Conservation (phyloP, 1,140 invertebrate species). For the Aphaenogaster ashmeadi region DNA sequence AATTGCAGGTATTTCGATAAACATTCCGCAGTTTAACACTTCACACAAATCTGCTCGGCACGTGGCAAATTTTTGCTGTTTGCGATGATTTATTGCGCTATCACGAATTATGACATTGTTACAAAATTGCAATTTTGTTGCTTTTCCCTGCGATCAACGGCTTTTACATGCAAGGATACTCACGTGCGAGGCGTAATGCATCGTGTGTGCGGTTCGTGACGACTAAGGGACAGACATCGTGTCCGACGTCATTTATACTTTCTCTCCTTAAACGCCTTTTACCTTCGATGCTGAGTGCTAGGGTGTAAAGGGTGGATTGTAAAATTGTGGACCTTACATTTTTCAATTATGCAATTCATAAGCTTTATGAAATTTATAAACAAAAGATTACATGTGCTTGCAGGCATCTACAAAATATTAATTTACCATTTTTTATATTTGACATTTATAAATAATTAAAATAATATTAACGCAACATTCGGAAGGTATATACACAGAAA, state of each 20-base stretch:
- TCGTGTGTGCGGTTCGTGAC: slow-evolving; percentile 79
- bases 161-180: slow-evolving; percentile 71
- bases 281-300: slow-evolving; percentile 29
- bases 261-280: slow-evolving; percentile 77
- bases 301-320: slow-evolving; percentile 7
- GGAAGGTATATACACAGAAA: background rate
- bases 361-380: background rate
- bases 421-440: background rate
- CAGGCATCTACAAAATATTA: background rate
- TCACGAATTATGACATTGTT: slow-evolving; percentile 22
- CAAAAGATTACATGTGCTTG: background rate
- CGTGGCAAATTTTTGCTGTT: background rate
- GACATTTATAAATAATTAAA: background rate
- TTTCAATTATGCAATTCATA: background rate
- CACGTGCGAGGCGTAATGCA: slow-evolving; percentile 81
- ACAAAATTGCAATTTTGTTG: slow-evolving; percentile 30
- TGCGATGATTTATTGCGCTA: slow-evolving; percentile 24
- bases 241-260: slow-evolving; percentile 84
- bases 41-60: slow-evolving; percentile 18
- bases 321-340: background rate
- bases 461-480: background rate
- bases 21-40: slow-evolving; percentile 41
- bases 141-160: slow-evolving; percentile 26
- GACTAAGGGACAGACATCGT: slow-evolving; percentile 81
- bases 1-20: background rate